phyloP scores from a whole-genome alignment of 2,113 vertebrate genomes.

The Tragelaphus scriptus region DNA sequence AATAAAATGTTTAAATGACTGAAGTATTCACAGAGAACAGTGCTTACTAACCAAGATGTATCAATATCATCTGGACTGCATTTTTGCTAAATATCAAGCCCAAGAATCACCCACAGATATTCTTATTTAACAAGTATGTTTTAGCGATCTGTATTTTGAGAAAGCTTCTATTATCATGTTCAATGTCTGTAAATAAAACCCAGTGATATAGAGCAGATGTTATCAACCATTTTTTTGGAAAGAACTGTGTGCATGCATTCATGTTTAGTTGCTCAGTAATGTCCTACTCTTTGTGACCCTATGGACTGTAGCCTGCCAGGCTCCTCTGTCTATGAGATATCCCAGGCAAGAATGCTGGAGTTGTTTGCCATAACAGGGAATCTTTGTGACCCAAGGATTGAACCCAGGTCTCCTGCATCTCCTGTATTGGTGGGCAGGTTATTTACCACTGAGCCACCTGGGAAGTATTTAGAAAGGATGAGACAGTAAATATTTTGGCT shows the following conservation, averaged over 20 bases:
- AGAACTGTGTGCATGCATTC: not conserved
- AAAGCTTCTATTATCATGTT: not conserved
- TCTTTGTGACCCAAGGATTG: not conserved
- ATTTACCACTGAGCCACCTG: not conserved
- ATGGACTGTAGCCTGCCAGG: not conserved
- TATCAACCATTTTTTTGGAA: not conserved
- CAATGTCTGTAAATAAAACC: not conserved
- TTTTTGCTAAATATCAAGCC: not conserved
- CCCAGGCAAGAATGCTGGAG: not conserved
- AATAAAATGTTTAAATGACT: not conserved
- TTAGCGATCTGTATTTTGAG: not conserved
- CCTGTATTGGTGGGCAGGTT: not conserved
- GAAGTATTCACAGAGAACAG: not conserved
- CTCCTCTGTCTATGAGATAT: not conserved
- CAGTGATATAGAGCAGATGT: not conserved
- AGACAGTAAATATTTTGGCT: not conserved
- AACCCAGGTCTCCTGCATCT: not conserved
- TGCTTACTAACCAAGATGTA: not conserved
- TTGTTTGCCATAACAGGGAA: not conserved
- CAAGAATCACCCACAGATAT: not conserved
- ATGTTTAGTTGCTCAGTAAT: not conserved
- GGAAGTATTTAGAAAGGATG: not conserved
- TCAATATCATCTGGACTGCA: not conserved
- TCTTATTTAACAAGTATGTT: not conserved
- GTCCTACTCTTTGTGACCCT: not conserved